Evolutionary conservation across 2,113 vertebrate species (phyloP), one percentile per base, ranked within the genome.

Genomic region (Motacilla tschutschensis): DNA sequence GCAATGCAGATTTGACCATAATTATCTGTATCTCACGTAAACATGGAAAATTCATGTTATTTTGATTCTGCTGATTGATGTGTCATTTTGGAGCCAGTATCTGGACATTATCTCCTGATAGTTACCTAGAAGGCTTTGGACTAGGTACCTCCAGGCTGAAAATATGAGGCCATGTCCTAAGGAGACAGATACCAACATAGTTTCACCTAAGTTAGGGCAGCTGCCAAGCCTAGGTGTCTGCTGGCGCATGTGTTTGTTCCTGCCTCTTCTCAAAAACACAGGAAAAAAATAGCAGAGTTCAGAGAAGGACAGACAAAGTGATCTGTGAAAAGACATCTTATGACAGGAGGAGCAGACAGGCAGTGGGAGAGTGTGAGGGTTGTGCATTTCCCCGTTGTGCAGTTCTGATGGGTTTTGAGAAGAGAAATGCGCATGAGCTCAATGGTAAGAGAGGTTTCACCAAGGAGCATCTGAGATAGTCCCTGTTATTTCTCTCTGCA

Each of bases 1-100:
- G 72, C n/a, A 83, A 71, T 57, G 57, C n/a, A 77, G 46, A 82
- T 70, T 83, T 60, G 48, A 78, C 65, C 47, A 44, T 60, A 85
- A 89, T 89, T 77, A 83, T 67, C 76, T 60, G 24, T 66, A 77
- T 93, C 66, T 69, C 69, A 70, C 0, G 0, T 58, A 94, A 75
- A 79, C 44, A 75, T 78, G 14, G 12, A 78, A 95, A 93, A 94
- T 76, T 57, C 7, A 10, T 76, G 46, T 65, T 74, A 62, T 79
- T 89, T 87, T 59, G 10, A 51, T 87, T 80, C 40, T 9, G 28
- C n/a, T 87, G 57, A 92, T 53, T 75, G 62, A 80, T 60, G 26
- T 18, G 44, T 67, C 73, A 60, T 66, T 83, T 85, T 87, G 48
- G 46, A 73, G 36, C 17, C 50, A 60, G 18, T 24, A 51, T 63